A percentile compares a stretch with the other conserved stretches of the same genome.
These are phyloP conservation scores for Cotesia typhae DNA, from an alignment of 1,140 invertebrate species.

Conservation along the genomic window DNA sequence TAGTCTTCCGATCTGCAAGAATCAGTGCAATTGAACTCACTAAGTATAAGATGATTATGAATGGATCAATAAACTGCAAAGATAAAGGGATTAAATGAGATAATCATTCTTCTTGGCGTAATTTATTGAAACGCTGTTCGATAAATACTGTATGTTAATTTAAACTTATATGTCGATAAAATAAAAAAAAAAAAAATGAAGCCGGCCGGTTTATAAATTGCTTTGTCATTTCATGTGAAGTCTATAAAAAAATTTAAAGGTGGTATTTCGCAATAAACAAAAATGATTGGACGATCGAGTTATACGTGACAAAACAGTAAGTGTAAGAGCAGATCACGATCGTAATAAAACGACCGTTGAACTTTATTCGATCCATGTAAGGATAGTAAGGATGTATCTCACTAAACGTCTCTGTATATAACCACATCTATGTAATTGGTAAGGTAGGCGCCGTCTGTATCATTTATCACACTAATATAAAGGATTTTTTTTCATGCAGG, in stretches of 20 bases:
- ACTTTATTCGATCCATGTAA: constrained; percentile 32
- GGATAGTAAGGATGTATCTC: constrained; percentile 9
- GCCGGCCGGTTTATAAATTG: constrained; percentile 1
- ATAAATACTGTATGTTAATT: neutral
- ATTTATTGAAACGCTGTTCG: neutral
- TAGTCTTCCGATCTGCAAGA: neutral
- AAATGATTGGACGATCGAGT: constrained; percentile 14
- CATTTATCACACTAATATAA: constrained; percentile 11
- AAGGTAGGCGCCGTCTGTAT: constrained; percentile 17
- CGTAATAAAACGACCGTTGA: constrained; percentile 33
- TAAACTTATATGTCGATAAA: neutral
- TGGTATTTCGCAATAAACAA: neutral
- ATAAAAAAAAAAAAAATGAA: neutral
- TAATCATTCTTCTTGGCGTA: too few species aligned
- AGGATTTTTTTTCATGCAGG: neutral
- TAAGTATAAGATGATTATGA: neutral
- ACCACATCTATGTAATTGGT: neutral
- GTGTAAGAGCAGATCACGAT: neutral
- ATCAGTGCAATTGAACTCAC: neutral
- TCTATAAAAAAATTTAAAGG: neutral
- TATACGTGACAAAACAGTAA: constrained; percentile 3
- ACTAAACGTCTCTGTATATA: constrained; percentile 16
- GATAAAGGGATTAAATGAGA: too few species aligned
- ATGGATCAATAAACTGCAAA: too few species aligned
- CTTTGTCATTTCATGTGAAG: constrained; percentile 9